Conservation (phyloP, 2,888 invertebrate species). For the Stenolophus ochropezus region DNA sequence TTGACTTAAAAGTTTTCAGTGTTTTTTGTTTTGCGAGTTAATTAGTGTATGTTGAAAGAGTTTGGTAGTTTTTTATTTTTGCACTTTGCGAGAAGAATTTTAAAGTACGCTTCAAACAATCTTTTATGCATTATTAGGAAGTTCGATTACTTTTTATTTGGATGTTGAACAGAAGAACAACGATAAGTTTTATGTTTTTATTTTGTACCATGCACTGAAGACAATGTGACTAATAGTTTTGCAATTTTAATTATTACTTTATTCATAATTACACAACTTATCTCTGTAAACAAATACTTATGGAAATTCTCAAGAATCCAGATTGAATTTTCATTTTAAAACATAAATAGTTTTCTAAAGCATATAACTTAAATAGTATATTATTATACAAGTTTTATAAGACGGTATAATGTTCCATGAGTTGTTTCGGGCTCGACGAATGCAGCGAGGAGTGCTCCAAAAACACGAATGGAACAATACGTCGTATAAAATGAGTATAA, state of each 20-base stretch:
- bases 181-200: neutral
- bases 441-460: no score
- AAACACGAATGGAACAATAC: no score
- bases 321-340: no score
- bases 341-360: no score
- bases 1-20: neutral
- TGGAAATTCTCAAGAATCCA: no score
- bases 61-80: neutral
- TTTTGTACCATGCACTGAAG: neutral
- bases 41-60: slow-evolving; percentile 8
- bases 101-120: neutral
- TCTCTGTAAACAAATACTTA: no score
- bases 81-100: neutral
- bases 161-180: neutral
- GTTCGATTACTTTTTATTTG: neutral
- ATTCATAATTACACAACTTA: no score
- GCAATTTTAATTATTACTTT: neutral
- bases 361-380: no score
- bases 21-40: slow-evolving; percentile 1
- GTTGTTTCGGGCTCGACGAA: no score
- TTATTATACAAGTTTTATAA: no score
- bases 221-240: neutral
- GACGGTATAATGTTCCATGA: no score
- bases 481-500: no score
- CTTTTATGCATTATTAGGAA: neutral